phyloP scores from a whole-genome alignment of 2,888 invertebrate species.

The Drosophila phalerata region DNA sequence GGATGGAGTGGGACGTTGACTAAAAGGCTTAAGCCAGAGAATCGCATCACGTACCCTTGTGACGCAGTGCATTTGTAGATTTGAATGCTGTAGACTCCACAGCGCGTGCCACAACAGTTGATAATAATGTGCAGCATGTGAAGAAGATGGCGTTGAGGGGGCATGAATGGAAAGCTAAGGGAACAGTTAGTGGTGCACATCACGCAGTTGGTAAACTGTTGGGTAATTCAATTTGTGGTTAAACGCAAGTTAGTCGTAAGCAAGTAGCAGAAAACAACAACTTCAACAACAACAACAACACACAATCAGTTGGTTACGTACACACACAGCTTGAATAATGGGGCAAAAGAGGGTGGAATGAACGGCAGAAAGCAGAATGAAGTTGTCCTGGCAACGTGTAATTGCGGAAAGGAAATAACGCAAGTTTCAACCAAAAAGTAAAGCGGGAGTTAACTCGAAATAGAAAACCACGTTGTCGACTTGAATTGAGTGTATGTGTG shows the following conservation, averaged over 20 bases:
- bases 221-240: conserved; percentile 81
- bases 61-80: conserved; percentile 45
- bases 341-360: conserved; percentile 1
- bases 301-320: conserved; percentile 48
- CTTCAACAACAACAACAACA: conserved; percentile 23
- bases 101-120: conserved; percentile 47
- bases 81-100: conserved; percentile 45
- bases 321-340: conserved; percentile 58
- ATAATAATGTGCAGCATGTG: conserved; percentile 45
- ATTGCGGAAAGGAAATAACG: conserved; percentile 63
- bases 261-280: conserved; percentile 39
- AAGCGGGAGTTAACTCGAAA: conserved; percentile 17
- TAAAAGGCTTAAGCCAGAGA: conserved; percentile 19
- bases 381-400: conserved; percentile 68
- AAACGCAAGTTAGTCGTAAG: conserved; percentile 71
- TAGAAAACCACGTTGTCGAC: conserved; percentile 24
- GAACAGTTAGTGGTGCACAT: conserved; percentile 43
- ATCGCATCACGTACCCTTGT: conserved; percentile 32
- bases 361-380: conserved; percentile 13
- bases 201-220: conserved; percentile 73
- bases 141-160: background rate
- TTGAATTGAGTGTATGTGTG: conserved; percentile 10
- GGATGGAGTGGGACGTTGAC: background rate
- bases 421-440: conserved; percentile 31
- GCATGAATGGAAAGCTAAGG: conserved; percentile 7